phyloP scores from a whole-genome alignment of 2,113 vertebrate genomes.

The Anas platyrhynchos region DNA sequence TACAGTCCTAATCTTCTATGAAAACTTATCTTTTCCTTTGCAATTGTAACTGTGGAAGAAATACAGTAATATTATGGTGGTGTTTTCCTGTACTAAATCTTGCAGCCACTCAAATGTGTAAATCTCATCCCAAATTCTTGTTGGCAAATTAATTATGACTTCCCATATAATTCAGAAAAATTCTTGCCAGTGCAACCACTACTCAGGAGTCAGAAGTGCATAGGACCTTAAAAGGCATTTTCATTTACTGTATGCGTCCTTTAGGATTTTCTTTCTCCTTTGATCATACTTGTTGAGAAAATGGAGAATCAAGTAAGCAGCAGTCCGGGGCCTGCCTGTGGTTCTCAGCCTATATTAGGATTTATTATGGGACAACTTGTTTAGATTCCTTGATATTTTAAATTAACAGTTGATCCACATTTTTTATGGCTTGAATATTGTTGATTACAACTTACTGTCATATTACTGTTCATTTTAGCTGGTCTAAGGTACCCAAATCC shows the following conservation, averaged over 20 bases:
- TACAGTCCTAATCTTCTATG: background rate
- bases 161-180: background rate
- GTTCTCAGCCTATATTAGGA: background rate
- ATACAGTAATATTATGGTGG: accelerated
- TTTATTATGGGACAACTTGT: background rate
- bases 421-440: background rate
- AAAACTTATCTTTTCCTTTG: background rate
- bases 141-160: background rate
- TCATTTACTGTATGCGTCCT: background rate
- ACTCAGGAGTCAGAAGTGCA: background rate
- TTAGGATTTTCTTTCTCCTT: background rate
- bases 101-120: background rate
- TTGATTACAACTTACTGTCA: background rate
- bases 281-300: background rate
- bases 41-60: background rate
- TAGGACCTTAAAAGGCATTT: background rate
- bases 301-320: background rate
- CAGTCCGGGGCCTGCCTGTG: background rate
- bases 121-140: background rate
- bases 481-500: background rate
- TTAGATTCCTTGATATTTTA: background rate
- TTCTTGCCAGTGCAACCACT: background rate
- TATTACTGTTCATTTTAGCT: background rate
- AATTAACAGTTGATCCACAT: background rate
- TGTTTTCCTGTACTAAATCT: background rate